Percentiles rank a stretch among this genome's conserved stretches.
These are phyloP conservation scores for Catamblyrhynchus diadema DNA, from an alignment of 2,797 vertebrate species.

Conservation along the genomic window DNA sequence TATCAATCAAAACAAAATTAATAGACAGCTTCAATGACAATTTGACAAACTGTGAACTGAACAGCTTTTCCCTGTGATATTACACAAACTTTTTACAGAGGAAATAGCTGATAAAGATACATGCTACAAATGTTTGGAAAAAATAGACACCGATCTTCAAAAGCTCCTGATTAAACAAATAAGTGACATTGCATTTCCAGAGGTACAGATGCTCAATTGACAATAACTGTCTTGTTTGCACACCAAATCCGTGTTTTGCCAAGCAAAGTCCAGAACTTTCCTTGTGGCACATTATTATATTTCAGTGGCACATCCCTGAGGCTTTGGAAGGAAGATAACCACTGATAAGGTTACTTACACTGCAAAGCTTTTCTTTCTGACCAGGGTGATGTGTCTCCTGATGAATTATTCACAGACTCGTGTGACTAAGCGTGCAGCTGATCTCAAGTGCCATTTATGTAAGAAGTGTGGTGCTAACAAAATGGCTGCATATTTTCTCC, in stretches of 20 bases:
- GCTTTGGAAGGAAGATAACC: neutral
- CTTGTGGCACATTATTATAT: neutral
- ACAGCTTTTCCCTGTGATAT: neutral
- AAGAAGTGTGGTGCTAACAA: neutral
- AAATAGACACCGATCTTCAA: neutral
- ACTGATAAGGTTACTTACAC: neutral
- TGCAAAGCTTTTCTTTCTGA: neutral
- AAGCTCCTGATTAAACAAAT: neutral
- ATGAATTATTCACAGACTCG: neutral
- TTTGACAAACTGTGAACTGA: neutral
- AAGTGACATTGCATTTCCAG: neutral
- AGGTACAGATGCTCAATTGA: neutral
- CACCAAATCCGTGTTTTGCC: neutral
- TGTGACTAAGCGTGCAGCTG: neutral
- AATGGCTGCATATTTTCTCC: neutral
- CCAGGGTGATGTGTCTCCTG: neutral
- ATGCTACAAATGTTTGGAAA: neutral
- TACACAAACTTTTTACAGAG: neutral
- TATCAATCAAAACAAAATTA: neutral
- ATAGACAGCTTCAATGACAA: rapidly evolving
- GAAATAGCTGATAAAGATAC: neutral
- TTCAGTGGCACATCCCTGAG: neutral
- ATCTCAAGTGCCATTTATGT: neutral
- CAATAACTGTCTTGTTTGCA: neutral
- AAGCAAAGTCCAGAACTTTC: neutral